Evolutionary conservation across 2,797 vertebrate genomes (phyloP).

Genomic region (Bufotes viridis): DNA sequence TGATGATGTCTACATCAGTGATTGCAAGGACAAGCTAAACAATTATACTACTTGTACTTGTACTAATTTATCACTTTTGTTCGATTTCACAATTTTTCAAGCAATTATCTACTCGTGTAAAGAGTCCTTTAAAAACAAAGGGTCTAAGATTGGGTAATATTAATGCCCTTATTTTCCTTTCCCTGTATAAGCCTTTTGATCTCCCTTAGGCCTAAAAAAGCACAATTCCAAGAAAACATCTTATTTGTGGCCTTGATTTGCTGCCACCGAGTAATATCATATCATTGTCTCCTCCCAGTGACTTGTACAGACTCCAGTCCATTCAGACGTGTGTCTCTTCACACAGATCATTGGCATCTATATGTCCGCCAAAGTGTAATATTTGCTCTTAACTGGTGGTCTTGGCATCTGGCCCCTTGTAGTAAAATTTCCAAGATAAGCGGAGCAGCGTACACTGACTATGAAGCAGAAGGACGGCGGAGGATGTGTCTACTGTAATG

Average conservation of each 20-base stretch:
- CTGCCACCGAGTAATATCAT: slow-evolving; percentile 20
- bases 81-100: too few relatives aligned
- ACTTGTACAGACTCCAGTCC: slow-evolving; percentile 25
- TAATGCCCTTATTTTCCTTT: not conserved
- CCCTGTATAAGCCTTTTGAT: not conserved
- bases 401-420: slow-evolving; percentile 47
- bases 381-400: slow-evolving; percentile 60
- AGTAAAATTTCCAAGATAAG: slow-evolving; percentile 52
- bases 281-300: slow-evolving; percentile 11
- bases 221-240: slow-evolving; percentile 19
- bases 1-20: too few relatives aligned
- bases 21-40: too few relatives aligned
- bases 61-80: too few relatives aligned
- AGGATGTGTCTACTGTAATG: not conserved
- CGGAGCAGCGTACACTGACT: slow-evolving; percentile 4
- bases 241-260: slow-evolving; percentile 19
- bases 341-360: slow-evolving; percentile 46
- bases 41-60: too few relatives aligned
- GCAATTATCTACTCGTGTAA: too few relatives aligned
- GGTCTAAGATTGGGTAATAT: not conserved
- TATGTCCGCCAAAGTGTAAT: slow-evolving; percentile 47
- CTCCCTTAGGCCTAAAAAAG: not conserved
- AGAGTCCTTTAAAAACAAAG: too few relatives aligned
- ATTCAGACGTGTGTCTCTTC: slow-evolving; percentile 35
- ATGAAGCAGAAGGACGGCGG: slow-evolving; percentile 5